A percentile compares a stretch with the other conserved stretches of the same genome.
Evolutionary conservation across 2,113 vertebrate species (phyloP).

Genomic region (Erythrocercus mccallii): DNA sequence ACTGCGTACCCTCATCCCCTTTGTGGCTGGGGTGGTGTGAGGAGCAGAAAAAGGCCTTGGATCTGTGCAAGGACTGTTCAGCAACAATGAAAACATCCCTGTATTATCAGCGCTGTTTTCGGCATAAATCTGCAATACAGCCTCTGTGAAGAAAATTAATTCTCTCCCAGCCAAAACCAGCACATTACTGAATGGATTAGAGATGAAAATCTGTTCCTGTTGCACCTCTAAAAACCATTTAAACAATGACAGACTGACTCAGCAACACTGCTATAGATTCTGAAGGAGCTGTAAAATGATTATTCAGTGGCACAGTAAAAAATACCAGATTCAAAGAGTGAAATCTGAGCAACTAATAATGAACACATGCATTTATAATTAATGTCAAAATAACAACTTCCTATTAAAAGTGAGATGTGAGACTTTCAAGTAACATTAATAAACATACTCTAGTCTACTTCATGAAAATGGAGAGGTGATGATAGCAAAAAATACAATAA

Average conservation of each 20-base stretch:
- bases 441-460: background rate
- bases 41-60: background rate
- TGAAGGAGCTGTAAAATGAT: background rate
- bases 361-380: background rate
- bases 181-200: background rate
- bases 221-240: background rate
- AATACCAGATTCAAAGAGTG: background rate
- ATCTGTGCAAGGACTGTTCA: background rate
- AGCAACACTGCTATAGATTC: background rate
- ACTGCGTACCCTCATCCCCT: background rate
- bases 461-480: background rate
- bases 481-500: background rate
- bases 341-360: background rate
- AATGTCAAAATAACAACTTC: background rate
- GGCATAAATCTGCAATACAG: background rate
- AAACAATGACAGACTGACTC: background rate
- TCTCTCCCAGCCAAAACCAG: background rate
- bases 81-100: background rate
- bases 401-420: background rate
- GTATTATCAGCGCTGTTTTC: background rate
- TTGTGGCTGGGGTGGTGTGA: accelerated
- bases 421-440: background rate
- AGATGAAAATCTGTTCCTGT: background rate
- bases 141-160: background rate
- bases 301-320: background rate